A percentile compares a stretch with the other conserved stretches of the same genome.
Conservation (phyloP, 2,113 vertebrate genomes). For the Rhadina sibilatrix region DNA sequence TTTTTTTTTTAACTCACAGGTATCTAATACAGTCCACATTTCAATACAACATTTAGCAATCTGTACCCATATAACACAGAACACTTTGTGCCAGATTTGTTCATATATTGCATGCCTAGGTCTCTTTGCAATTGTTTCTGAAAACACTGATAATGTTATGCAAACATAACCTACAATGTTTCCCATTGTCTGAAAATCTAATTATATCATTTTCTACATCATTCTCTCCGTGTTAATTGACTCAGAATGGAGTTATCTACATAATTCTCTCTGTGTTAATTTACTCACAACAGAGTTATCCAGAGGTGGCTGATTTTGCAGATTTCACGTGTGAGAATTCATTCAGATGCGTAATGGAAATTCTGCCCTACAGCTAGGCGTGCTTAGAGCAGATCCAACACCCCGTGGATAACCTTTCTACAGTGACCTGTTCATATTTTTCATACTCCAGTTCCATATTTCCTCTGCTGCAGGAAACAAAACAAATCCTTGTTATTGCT, state of each 20-base stretch:
- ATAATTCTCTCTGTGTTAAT: not conserved
- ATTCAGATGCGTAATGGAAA: not conserved
- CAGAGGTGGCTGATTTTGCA: not conserved
- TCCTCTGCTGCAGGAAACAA: not conserved
- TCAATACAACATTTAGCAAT: not conserved
- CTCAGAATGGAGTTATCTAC: not conserved
- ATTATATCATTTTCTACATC: not conserved
- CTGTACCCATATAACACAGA: not conserved
- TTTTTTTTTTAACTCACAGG: not conserved
- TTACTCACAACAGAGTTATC: not conserved
- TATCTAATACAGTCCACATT: not conserved
- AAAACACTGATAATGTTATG: not conserved
- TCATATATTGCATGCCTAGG: not conserved
- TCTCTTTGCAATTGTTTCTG: not conserved
- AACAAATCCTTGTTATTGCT: not conserved
- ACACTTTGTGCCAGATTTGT: not conserved
- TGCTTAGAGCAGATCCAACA: not conserved
- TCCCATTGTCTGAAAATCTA: not conserved
- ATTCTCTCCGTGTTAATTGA: not conserved
- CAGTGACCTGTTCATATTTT: not conserved
- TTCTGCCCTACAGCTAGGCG: not conserved
- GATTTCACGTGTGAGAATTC: not conserved
- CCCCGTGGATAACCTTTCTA: not conserved
- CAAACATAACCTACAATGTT: not conserved
- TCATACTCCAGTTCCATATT: not conserved